Conservation (phyloP, 2,888 invertebrate species). For the Rambutsinella grinnellia region DNA sequence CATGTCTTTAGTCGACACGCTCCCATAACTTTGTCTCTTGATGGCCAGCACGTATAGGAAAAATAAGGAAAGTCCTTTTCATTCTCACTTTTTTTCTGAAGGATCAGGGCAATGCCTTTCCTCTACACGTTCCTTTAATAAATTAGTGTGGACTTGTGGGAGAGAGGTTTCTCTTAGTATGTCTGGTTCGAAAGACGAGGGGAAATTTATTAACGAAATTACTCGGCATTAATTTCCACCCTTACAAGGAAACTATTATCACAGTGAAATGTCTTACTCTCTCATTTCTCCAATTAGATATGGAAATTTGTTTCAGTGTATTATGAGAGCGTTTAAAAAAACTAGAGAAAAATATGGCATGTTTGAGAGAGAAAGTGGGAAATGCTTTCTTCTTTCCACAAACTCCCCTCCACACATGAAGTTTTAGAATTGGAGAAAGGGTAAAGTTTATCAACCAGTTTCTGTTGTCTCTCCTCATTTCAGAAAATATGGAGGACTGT, state of each 20-base stretch:
- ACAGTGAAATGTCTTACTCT: constrained; percentile 51
- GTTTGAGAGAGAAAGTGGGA: not conserved
- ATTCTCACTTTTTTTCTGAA: no score
- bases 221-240: constrained; percentile 62
- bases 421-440: constrained; percentile 9
- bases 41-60: no score
- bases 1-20: no score
- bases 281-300: constrained; percentile 59
- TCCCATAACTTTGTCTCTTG: not conserved
- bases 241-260: constrained; percentile 57
- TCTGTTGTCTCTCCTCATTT: constrained; percentile 32
- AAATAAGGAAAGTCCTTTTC: no score
- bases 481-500: constrained; percentile 1
- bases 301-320: constrained; percentile 56
- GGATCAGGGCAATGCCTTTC: not conserved
- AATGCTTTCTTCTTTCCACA: not conserved
- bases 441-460: constrained; percentile 19
- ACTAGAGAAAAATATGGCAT: constrained; percentile 1
- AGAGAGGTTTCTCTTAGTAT: no score
- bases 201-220: constrained; percentile 63
- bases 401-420: not conserved
- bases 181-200: not conserved
- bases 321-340: constrained; percentile 19
- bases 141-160: not conserved
- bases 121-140: not conserved